These are phyloP conservation scores for Gulo gulo DNA, from an alignment of 2,113 vertebrate species.

Conservation along the genomic window DNA sequence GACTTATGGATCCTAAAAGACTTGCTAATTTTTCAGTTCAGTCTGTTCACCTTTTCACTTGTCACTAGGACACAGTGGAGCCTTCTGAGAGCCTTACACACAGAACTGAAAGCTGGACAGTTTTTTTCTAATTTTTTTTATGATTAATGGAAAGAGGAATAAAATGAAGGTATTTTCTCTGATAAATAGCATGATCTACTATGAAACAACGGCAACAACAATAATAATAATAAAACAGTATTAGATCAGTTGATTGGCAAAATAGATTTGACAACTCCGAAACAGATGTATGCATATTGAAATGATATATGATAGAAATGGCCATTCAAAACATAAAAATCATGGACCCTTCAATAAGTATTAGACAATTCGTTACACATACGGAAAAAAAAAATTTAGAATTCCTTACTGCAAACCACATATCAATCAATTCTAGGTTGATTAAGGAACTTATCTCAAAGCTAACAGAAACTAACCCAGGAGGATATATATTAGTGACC, in stretches of 20 bases:
- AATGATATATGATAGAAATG: neutral
- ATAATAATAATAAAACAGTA: neutral
- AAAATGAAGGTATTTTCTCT: neutral
- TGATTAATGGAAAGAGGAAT: neutral
- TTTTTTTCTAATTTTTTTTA: neutral
- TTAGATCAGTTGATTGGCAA: neutral
- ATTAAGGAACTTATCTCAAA: neutral
- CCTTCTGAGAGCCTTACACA: neutral
- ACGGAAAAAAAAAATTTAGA: neutral
- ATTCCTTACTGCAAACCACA: neutral
- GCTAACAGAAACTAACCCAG: neutral
- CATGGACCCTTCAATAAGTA: neutral
- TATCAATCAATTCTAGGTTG: neutral
- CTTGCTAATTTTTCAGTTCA: neutral
- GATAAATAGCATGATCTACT: neutral
- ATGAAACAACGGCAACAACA: neutral
- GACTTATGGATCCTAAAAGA: neutral
- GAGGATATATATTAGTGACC: neutral
- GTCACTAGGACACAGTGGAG: neutral
- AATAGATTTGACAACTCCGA: neutral
- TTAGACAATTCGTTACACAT: neutral
- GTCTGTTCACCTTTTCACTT: neutral
- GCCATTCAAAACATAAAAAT: neutral
- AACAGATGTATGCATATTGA: neutral
- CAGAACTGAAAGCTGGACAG: neutral